A percentile compares a stretch with the other conserved stretches of the same genome.
Evolutionary conservation across 2,888 invertebrate genomes (phyloP).

Genomic region (Perdita meconis): DNA sequence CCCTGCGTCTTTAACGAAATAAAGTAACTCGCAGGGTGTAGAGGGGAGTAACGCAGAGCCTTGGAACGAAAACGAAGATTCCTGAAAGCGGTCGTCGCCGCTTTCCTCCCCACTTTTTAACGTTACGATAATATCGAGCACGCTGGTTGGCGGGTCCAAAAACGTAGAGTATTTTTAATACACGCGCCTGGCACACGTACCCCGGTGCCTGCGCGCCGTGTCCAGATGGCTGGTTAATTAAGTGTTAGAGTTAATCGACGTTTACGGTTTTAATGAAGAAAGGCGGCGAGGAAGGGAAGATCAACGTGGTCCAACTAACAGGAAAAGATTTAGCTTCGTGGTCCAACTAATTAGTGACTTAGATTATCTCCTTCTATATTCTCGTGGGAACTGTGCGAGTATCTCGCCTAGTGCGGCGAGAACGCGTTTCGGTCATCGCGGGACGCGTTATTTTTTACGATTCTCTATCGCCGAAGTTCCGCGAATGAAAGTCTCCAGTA

Average conservation of each 20-base stretch:
- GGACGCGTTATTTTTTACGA: conserved; percentile 40
- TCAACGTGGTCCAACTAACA: conserved; percentile 65
- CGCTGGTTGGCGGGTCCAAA: conserved; percentile 84
- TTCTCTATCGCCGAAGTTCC: conserved; percentile 11
- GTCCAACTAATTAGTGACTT: conserved; percentile 77
- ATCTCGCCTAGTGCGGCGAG: background rate
- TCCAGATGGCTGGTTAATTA: conserved; percentile 58
- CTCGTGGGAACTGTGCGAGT: conserved; percentile 2
- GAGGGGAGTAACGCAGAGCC: conserved; percentile 13
- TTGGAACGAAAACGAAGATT: conserved; percentile 26
- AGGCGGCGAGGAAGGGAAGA: conserved; percentile 10
- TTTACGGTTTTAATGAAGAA: conserved; percentile 45
- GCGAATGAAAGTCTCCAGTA: background rate
- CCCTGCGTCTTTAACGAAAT: conserved; percentile 15
- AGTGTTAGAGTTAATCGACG: conserved; percentile 52
- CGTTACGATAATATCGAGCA: conserved; percentile 72
- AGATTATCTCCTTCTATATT: conserved; percentile 40
- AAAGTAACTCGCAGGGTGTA: background rate
- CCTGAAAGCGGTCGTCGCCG: conserved; percentile 29
- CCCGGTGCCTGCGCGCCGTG: conserved; percentile 22
- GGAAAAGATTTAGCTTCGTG: conserved; percentile 64
- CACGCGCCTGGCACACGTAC: conserved; percentile 32
- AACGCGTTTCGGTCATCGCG: background rate
- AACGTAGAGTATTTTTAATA: conserved; percentile 82
- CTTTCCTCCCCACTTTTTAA: conserved; percentile 49